Base-by-base conservation (phyloP, 1,140 invertebrate species). In the Heliconius eleuchia region DNA sequence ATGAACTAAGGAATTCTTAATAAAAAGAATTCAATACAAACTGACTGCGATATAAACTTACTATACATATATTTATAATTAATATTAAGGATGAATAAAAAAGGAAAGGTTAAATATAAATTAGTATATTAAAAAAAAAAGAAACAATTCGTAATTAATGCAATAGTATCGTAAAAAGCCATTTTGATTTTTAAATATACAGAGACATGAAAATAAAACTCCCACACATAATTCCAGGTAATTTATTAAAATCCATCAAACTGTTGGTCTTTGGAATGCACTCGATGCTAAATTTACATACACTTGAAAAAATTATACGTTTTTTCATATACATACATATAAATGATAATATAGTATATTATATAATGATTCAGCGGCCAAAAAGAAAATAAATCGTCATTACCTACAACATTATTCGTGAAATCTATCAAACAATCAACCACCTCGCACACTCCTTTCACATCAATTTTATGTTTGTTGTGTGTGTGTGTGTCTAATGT, bases 221-320 rank as follows among this genome's bases (percentile, higher is more conserved):
- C 37, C 76, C 82, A 81, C 73, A 76, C 60, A 82, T 74, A 79
- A 87, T 82, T 87, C 77, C 80, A 82, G 76, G 83, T 81, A 87
- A 86, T 93, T 93, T 92, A 92, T 93, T 77, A 71, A 52, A 87
- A 92, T 92, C 86, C 89, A 92, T 91, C 89, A 91, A 93, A 91
- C 86, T 88, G 89, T 92, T 87, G 89, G 90, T 88, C 85, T 91
- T 92, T 92, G 92, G 92, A 94, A 94, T 92, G 92, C 92, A 88
- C 60, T 66, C 60, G 60, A 66, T 30, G 60, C 60, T 66, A 66
- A 66, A 66, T 66, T 66, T 66, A 66, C 60, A 66, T 66, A 66
- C 60, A 66, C 60, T 23, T 66, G 19, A 66, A 66, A 66, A 11
- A 27, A 66, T 23, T 16, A n/a, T 11, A 46, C 42, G 11, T 46